Conservation (phyloP, 2,888 invertebrate species). For the Caenorhabditis uteleia region DNA sequence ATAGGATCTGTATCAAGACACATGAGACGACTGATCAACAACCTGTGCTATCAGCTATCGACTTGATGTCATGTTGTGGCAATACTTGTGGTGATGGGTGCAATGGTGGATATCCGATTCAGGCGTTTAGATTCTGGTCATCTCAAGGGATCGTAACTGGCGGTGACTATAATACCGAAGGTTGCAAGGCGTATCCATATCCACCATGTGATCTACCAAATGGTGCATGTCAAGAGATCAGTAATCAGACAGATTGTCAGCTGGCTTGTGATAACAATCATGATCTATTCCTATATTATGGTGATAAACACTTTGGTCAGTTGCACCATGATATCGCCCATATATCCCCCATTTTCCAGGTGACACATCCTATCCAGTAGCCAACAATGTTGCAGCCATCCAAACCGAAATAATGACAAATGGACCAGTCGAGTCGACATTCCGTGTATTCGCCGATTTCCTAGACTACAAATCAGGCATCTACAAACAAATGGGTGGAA, state of each 20-base stretch:
- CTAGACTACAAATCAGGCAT: slow-evolving; percentile 81
- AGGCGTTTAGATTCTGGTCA: slow-evolving; percentile 14
- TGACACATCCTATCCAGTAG: slow-evolving; percentile 43
- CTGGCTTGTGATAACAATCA: too few relatives aligned
- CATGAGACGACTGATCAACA: slow-evolving; percentile 66
- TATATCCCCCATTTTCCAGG: too few relatives aligned
- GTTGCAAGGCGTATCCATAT: too few relatives aligned
- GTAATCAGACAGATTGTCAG: too few relatives aligned
- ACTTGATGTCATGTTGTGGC: slow-evolving; percentile 70
- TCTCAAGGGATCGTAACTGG: slow-evolving; percentile 14
- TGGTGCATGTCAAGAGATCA: slow-evolving; percentile 80
- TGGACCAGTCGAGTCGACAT: slow-evolving; percentile 72
- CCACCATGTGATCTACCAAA: too few relatives aligned
- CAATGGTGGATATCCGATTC: slow-evolving; percentile 15
- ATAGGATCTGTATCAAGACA: slow-evolving; percentile 71
- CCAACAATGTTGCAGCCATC: slow-evolving; percentile 41
- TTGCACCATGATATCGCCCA: too few relatives aligned
- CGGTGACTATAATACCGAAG: slow-evolving; percentile 18
- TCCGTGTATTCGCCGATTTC: slow-evolving; percentile 85
- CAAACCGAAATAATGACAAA: slow-evolving; percentile 76
- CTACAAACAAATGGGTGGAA: slow-evolving; percentile 4
- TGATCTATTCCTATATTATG: too few relatives aligned
- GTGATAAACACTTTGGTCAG: too few relatives aligned
- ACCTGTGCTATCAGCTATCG: slow-evolving; percentile 70
- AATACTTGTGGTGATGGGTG: slow-evolving; percentile 13